Evolutionary conservation across 2,888 invertebrate species (phyloP), one percentile per base, ranked within the genome.

Genomic region (Drosophila multiciliata): DNA sequence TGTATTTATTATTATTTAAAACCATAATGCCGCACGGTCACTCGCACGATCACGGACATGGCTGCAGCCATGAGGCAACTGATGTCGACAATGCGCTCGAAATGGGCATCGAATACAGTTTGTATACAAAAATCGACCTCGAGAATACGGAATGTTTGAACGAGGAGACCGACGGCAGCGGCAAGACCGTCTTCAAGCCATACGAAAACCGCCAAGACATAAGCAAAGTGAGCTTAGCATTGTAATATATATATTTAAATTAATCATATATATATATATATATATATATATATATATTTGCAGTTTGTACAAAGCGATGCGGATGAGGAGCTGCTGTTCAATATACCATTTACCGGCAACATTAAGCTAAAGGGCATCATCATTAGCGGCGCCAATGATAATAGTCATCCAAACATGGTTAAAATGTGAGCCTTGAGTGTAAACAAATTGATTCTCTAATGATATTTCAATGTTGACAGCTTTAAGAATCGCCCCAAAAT

Each of bases 281-380:
- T 40, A 1, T 26, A 26, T 45, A 23, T 23, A 8, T 45, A 0
- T 20, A 26, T 26, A 9, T 0, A 2, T 9, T 75, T 94, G 32
- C 92, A 99, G 98, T 98, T 94, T 95, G 99, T 99, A 0, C 97
- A 98, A 93, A 99, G 99, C 94, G 99, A 99, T 94, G 96, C 96
- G 1, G 99, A 99, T 94, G 97, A 97, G 93, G 99, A 99, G 93
- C 94, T 99, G 6, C 94, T 99, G 3, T 98, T 99, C 92, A 99
- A 99, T 92, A 97, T 99, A 90, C 99, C 99, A 33, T 99, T 99
- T 92, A 98, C 98, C 42, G 99, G 98, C 38, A 97, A 97, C 94
- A 95, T 99, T 1, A 99, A 99, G 93, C 93, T 99, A 58, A 99
- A 99, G 94, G 99, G 99, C 12, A 95, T 99, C 49, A 97, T 97